phyloP scores from a whole-genome alignment of 2,888 invertebrate species.

The Chrysolina americana region DNA sequence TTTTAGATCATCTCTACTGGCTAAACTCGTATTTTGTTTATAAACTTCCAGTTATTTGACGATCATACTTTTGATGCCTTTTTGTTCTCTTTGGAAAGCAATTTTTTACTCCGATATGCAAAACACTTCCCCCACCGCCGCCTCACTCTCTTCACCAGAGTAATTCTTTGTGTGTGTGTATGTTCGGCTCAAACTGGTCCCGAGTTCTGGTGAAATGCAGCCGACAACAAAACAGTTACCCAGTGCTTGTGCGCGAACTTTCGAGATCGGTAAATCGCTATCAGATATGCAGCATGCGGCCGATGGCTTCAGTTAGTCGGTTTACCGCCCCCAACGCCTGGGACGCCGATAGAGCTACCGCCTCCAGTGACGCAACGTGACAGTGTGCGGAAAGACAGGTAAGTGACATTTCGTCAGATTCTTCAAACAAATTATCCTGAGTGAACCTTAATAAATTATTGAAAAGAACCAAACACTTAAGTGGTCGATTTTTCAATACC shows the following conservation, averaged over 20 bases:
- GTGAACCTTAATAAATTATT: too few species aligned
- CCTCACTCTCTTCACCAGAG: slow-evolving; percentile 4
- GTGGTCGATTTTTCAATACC: too few species aligned
- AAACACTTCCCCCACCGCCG: not conserved
- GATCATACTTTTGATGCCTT: not conserved
- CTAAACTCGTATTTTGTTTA: too few species aligned
- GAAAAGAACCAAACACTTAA: too few species aligned
- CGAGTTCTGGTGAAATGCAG: slow-evolving; percentile 49
- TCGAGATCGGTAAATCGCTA: slow-evolving; percentile 65
- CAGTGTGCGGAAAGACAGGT: slow-evolving; percentile 9
- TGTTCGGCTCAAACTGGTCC: slow-evolving; percentile 14
- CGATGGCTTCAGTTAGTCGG: slow-evolving; percentile 63
- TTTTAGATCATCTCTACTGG: too few species aligned
- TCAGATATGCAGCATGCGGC: slow-evolving; percentile 67
- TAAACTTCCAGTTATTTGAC: too few species aligned
- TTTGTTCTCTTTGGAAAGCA: not conserved
- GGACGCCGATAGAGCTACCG: slow-evolving; percentile 4
- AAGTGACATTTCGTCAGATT: not conserved
- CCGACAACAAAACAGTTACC: slow-evolving; percentile 59
- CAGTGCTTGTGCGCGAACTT: slow-evolving; percentile 67
- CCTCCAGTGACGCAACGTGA: slow-evolving; percentile 2
- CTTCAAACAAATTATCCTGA: not conserved
- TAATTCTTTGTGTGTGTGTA: slow-evolving; percentile 36
- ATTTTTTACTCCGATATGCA: not conserved
- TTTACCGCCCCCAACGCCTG: slow-evolving; percentile 56